Percentiles rank a stretch among this genome's conserved stretches.
Evolutionary conservation across 2,888 invertebrate genomes (phyloP).

Genomic region (Melinopterus prodromus): DNA sequence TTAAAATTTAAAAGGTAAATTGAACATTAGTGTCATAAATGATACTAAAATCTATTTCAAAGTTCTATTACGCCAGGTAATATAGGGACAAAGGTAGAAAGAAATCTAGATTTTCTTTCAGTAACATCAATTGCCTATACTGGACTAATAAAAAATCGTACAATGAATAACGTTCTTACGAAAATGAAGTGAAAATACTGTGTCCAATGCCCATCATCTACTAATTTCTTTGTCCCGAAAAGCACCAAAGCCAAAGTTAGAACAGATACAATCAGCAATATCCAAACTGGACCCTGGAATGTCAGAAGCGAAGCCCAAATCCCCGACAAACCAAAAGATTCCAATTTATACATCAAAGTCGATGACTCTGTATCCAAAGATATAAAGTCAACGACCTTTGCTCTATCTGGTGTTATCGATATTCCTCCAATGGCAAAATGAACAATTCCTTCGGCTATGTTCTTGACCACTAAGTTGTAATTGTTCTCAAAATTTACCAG

Average conservation of each 20-base stretch:
- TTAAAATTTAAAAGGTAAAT: background rate
- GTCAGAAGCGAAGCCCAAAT: constrained; percentile 34
- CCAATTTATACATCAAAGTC: constrained; percentile 29
- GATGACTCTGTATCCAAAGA: background rate
- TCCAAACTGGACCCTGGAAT: constrained; percentile 36
- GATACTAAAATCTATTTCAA: no score
- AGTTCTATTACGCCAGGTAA: no score
- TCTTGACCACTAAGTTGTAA: constrained; percentile 30
- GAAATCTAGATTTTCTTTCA: no score
- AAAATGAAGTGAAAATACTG: background rate
- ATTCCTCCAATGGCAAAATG: constrained; percentile 46
- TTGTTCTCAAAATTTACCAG: background rate
- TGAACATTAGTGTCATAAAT: no score
- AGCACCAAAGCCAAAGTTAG: constrained; percentile 19
- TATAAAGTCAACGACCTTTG: constrained; percentile 38
- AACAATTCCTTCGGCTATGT: constrained; percentile 22
- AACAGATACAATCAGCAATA: constrained; percentile 39
- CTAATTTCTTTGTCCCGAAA: background rate
- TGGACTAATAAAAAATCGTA: background rate
- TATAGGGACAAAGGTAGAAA: no score
- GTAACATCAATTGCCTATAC: no score
- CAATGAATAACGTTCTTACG: background rate
- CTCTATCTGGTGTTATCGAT: constrained; percentile 38
- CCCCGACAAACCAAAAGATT: constrained; percentile 39
- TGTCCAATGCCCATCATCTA: background rate